A percentile compares a stretch with the other conserved stretches of the same genome.
phyloP scores from a whole-genome alignment of 2,113 vertebrate genomes.

The Dissostichus mawsoni region DNA sequence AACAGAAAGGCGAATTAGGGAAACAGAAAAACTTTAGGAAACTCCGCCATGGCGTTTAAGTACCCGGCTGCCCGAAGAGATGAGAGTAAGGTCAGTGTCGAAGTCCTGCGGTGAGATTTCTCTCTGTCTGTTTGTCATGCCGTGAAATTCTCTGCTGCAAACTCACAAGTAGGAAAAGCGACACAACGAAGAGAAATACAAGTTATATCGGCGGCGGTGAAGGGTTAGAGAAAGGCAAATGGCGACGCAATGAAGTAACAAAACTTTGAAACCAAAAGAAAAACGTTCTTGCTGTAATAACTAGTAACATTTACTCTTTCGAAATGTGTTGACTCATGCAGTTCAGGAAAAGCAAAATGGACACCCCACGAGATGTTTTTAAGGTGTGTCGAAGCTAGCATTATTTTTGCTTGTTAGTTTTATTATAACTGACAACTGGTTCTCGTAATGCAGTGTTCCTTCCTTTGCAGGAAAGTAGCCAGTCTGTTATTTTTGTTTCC shows the following conservation, averaged over 20 bases:
- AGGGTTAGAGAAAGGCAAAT: not conserved
- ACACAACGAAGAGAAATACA: constrained; percentile 29
- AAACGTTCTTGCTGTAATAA: not conserved
- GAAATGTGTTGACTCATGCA: not conserved
- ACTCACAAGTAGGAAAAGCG: not conserved
- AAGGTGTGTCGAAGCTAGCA: not conserved
- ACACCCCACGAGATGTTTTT: not conserved
- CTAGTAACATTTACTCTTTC: no score
- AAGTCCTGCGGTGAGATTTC: not conserved
- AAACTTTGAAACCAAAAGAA: not conserved
- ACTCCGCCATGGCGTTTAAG: constrained; percentile 69
- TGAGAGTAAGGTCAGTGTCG: constrained; percentile 74
- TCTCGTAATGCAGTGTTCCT: no score
- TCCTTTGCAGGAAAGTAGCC: no score
- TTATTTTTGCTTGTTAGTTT: not conserved
- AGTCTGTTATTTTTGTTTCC: no score
- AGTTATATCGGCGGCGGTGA: not conserved
- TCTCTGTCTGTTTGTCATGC: not conserved
- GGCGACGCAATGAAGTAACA: not conserved
- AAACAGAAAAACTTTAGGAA: not conserved
- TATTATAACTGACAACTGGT: no score
- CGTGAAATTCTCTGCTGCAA: not conserved
- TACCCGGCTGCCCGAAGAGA: constrained; percentile 78
- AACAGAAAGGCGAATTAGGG: not conserved
- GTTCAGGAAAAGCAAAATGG: not conserved